Percentiles rank a stretch among this genome's conserved stretches.
Conservation (phyloP, 92 coral and sea anemone genomes). For the Desmophyllum pertusum region DNA sequence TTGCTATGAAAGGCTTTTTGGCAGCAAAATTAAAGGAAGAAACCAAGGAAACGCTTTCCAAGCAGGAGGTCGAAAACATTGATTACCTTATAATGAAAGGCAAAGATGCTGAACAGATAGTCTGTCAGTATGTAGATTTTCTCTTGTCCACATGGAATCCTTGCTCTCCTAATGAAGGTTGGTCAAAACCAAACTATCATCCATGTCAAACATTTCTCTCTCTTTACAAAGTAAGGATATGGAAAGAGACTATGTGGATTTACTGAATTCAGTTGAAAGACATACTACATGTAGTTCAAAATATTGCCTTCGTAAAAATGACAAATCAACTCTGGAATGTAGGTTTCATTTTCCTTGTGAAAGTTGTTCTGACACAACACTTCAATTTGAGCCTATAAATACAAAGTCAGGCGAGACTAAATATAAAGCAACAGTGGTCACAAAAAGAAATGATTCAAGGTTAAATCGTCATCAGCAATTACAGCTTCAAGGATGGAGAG, state of each 20-base stretch:
- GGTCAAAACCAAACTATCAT: constrained; percentile 71
- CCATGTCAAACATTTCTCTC: constrained; percentile 70
- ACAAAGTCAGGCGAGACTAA: constrained; percentile 51
- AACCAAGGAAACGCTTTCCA: constrained; percentile 13
- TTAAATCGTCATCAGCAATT: constrained; percentile 54
- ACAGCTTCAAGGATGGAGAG: constrained; percentile 70
- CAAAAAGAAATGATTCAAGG: constrained; percentile 57
- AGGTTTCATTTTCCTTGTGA: constrained; percentile 66
- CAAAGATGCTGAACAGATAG: constrained; percentile 57
- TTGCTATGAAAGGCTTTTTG: constrained; percentile 54
- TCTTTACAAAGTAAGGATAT: constrained; percentile 34
- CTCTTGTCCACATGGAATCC: constrained; percentile 77
- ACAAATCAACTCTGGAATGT: constrained; percentile 33
- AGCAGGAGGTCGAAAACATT: not conserved
- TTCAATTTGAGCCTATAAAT: constrained; percentile 53
- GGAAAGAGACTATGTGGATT: constrained; percentile 62
- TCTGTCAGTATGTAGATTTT: constrained; percentile 79
- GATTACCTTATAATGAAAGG: constrained; percentile 18
- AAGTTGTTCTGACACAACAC: constrained; percentile 41
- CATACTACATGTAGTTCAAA: constrained; percentile 65
- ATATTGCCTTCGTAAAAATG: constrained; percentile 52
- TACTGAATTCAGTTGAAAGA: constrained; percentile 65
- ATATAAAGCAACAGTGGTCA: constrained; percentile 51
- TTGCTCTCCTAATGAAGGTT: constrained; percentile 72
- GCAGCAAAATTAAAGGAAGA: constrained; percentile 51